phyloP scores from a whole-genome alignment of 2,797 vertebrate species.

The Labroides dimidiatus region DNA sequence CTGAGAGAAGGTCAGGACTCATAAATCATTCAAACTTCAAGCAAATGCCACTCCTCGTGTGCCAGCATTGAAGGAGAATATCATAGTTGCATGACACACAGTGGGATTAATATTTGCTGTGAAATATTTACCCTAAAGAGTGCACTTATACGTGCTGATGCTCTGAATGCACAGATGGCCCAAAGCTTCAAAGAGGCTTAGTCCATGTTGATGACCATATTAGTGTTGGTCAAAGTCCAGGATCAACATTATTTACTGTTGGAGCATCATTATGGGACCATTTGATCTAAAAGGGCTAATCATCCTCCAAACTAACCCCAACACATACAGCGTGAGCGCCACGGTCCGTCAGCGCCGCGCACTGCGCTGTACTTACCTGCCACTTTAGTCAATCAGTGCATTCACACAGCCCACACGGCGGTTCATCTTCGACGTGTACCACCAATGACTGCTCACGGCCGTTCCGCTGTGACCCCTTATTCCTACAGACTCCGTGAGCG shows the following conservation, averaged over 20 bases:
- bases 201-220: constrained; percentile 39
- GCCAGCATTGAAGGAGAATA: constrained; percentile 7
- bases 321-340: no score
- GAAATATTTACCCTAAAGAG: constrained; percentile 7
- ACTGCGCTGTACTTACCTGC: no score
- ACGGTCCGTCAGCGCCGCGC: no score
- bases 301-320: neutral
- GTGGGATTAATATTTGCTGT: constrained; percentile 12
- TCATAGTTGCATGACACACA: constrained; percentile 22
- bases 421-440: no score
- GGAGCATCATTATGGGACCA: constrained; percentile 3
- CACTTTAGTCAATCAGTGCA: no score
- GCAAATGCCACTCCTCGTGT: constrained; percentile 7
- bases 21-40: constrained; percentile 30
- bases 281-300: constrained; percentile 42
- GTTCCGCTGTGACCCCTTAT: no score
- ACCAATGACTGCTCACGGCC: no score
- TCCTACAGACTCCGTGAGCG: no score
- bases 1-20: constrained; percentile 32
- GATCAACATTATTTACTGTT: constrained; percentile 54
- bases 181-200: constrained; percentile 67
- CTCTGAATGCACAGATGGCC: constrained; percentile 61
- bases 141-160: neutral
- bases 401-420: no score
- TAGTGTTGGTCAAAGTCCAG: constrained; percentile 37